phyloP scores from a whole-genome alignment of 2,888 invertebrate species.

The Corbicula japonica region DNA sequence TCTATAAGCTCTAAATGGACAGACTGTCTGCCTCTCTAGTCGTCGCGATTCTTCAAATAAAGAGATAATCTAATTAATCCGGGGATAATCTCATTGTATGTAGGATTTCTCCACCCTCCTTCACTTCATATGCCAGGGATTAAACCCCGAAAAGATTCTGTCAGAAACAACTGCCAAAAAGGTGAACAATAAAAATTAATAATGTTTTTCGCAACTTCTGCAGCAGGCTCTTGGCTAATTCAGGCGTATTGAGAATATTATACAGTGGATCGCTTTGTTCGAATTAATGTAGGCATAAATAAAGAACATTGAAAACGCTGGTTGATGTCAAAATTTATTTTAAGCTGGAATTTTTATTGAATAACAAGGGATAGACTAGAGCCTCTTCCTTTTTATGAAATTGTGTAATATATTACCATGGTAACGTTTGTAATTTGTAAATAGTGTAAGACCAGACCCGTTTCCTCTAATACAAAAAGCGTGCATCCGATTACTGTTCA shows the following conservation, averaged over 20 bases:
- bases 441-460: constrained; percentile 21
- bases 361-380: constrained; percentile 14
- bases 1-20: constrained; percentile 22
- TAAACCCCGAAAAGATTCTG: neutral
- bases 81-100: constrained; percentile 17
- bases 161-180: too few relatives aligned
- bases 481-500: constrained; percentile 38
- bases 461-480: constrained; percentile 45
- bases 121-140: neutral
- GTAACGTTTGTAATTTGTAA: constrained; percentile 16
- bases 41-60: neutral
- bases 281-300: too few relatives aligned
- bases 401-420: constrained; percentile 20
- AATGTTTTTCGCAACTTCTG: too few relatives aligned
- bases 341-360: constrained; percentile 17
- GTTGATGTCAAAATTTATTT: constrained; percentile 35
- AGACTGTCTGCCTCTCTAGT: constrained; percentile 39
- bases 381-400: constrained; percentile 2
- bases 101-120: constrained; percentile 17
- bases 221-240: too few relatives aligned
- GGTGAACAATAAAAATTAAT: too few relatives aligned
- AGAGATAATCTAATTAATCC: constrained; percentile 40
- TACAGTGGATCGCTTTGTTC: too few relatives aligned
- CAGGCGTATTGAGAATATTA: too few relatives aligned
- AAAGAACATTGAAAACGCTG: constrained; percentile 3